Conservation (phyloP, 1,140 invertebrate genomes). For the Nasonia longicornis region DNA sequence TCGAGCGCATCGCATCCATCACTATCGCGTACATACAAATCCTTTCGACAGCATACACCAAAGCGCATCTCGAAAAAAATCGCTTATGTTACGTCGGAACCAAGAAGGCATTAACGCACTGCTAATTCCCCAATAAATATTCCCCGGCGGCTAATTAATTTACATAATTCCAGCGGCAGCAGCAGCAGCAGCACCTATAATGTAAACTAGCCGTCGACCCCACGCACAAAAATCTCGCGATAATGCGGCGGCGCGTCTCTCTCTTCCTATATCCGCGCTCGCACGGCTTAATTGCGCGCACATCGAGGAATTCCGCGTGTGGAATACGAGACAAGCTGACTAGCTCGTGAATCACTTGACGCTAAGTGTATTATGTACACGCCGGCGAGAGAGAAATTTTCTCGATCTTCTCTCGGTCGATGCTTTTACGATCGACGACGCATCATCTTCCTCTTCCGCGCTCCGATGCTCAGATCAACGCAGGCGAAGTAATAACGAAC, state of each 20-base stretch:
- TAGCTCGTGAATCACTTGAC: slow-evolving; percentile 9
- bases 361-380: slow-evolving; percentile 18
- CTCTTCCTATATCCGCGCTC: neutral
- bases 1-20: too few species aligned
- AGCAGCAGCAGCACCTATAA: too few species aligned
- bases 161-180: neutral
- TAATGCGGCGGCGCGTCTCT: neutral
- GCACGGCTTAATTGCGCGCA: neutral
- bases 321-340: neutral
- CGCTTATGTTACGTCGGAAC: too few species aligned
- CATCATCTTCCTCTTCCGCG: slow-evolving; percentile 19
- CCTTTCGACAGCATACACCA: too few species aligned
- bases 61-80: too few species aligned
- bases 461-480: neutral
- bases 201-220: neutral
- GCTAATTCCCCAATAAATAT: slow-evolving; percentile 6
- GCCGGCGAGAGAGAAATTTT: slow-evolving; percentile 9
- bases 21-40: too few species aligned
- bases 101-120: neutral
- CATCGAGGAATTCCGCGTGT: neutral
- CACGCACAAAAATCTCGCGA: neutral
- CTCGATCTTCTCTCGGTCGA: neutral
- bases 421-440: slow-evolving; percentile 12
- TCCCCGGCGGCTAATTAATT: slow-evolving; percentile 2
- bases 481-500: slow-evolving; percentile 12